Evolutionary conservation across 2,888 invertebrate genomes (phyloP), one percentile per base, ranked within the genome.

Genomic region (Ornithoptera priamus): DNA sequence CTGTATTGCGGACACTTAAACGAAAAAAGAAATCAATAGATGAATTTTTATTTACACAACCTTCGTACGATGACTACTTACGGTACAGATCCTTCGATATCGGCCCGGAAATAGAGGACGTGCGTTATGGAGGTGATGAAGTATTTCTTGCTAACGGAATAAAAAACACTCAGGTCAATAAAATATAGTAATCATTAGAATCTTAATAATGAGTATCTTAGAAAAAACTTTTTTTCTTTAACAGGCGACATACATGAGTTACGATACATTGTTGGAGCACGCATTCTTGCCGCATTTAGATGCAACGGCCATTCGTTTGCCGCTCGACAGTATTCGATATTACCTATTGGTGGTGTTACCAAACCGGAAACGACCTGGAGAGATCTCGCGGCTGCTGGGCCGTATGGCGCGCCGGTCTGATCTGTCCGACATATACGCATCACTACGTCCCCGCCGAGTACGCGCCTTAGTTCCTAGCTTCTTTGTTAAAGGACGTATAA

Each of bases 391-490:
- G 39, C 87, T 97, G 69, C 93, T 96, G 22, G 93, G 94, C 46
- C 93, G 95, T 59, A 92, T 97, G 81, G 94, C 94, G 65, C 80
- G 91, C 24, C 93, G 93, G 66, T 94, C 94, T 0, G 94, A 93
- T 76, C 87, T 97, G 65, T 94, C 95, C 7, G 92, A 94, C 71
- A 94, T 97, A 69, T 94, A 96, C 74, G 93, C 94, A 53, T 94
- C 95, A 72, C 84, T 97, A 70, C 94, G 94, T 72, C 94, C 95
- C 2, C 94, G 95, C 46, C 95, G 95, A 84, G 96, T 97, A 18
- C 94, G 94, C 75, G 96, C 96, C 0, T 94, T 95, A 46, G 95
- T 97, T 71, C 97, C 97, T 0, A 96, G 96, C 78, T 97, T 97
- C 81, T 95, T 94, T 83, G 93, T 97, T 30, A 95, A 96, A 73